Percentiles rank a stretch among this genome's conserved stretches.
Evolutionary conservation across 2,797 vertebrate species (phyloP).

Genomic region (Ispidina picta): DNA sequence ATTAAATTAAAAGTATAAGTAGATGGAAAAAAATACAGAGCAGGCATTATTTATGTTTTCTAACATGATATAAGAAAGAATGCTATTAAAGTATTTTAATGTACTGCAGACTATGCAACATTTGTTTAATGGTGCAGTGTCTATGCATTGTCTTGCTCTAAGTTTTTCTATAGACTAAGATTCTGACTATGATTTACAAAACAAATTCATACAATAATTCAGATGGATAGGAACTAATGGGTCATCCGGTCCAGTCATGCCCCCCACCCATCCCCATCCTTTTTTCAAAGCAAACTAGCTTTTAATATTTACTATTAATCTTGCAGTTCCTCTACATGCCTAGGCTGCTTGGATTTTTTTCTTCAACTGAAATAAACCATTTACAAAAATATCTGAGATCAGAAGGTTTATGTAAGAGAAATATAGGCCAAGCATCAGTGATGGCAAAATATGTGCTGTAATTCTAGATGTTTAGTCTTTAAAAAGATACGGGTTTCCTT

Average conservation of each 20-base stretch:
- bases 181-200: not conserved
- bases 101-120: too few relatives aligned
- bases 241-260: not conserved
- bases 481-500: constrained; percentile 96
- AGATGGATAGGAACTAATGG: not conserved
- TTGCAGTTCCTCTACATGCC: not conserved
- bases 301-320: not conserved
- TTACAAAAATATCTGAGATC: not conserved
- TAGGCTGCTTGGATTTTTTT: not conserved
- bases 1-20: too few relatives aligned
- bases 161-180: too few relatives aligned
- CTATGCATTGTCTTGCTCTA: too few relatives aligned
- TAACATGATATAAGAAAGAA: too few relatives aligned
- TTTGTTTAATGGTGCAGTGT: too few relatives aligned
- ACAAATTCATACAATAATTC: not conserved
- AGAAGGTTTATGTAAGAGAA: not conserved
- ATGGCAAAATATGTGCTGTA: not conserved
- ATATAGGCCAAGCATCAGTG: not conserved
- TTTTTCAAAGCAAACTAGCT: not conserved
- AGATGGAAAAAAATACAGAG: too few relatives aligned
- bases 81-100: too few relatives aligned
- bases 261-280: not conserved
- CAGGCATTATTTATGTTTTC: too few relatives aligned
- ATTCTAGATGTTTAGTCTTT: not conserved
- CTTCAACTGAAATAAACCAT: constrained; percentile 7